Evolutionary conservation across 2,113 vertebrate species (phyloP).

Genomic region (Neoarius graeffei): DNA sequence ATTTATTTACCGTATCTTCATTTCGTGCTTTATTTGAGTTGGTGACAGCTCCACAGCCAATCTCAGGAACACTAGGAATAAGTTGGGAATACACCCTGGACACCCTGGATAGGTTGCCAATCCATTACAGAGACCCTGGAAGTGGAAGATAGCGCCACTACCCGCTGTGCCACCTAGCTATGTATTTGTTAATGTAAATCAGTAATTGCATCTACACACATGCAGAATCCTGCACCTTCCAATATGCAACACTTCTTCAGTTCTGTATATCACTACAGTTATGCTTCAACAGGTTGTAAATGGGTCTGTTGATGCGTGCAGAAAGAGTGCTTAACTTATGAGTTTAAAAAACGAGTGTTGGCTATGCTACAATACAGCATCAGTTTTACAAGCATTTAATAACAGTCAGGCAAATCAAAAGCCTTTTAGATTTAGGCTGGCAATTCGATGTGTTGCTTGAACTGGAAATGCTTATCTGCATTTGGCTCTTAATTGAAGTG

Average conservation of each 20-base stretch:
- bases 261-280: slow-evolving; percentile 26
- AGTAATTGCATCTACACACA: background rate
- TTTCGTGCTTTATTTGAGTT: background rate
- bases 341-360: slow-evolving; percentile 29
- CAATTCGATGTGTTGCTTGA: background rate
- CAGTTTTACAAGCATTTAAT: slow-evolving; percentile 26
- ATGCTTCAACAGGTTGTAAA: slow-evolving; percentile 26
- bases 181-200: background rate
- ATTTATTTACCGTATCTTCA: background rate
- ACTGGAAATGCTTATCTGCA: background rate
- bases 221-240: background rate
- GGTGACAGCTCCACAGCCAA: background rate
- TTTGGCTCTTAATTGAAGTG: slow-evolving; percentile 22
- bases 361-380: slow-evolving; percentile 24
- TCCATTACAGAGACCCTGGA: background rate
- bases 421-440: background rate
- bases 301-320: background rate
- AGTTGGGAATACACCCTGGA: background rate
- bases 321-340: slow-evolving; percentile 27
- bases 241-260: background rate
- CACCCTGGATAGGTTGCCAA: background rate
- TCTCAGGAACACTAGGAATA: background rate
- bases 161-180: background rate
- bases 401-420: slow-evolving; percentile 5
- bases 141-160: background rate